Evolutionary conservation across 2,113 vertebrate species (phyloP), one percentile per base, ranked within the genome.

Genomic region (Bettongia penicillata): DNA sequence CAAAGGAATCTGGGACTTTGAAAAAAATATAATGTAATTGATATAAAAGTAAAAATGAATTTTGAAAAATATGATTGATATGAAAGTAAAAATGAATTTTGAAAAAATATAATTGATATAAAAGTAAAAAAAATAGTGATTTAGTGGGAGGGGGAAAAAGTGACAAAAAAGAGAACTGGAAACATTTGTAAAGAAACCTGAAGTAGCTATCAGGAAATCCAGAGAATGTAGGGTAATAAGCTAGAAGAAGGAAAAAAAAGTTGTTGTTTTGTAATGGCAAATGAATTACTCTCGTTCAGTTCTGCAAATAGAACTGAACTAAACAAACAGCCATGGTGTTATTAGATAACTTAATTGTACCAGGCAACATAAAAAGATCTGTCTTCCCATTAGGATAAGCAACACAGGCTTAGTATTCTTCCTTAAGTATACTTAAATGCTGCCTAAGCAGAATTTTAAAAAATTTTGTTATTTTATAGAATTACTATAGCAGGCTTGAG

Each of bases 171-270:
- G n/a, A 84, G 16, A 23, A 84, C 23, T 12, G 68, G 90, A 25
- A 90, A 90, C 51, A 37, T 90, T 93, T 90, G 24, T 90, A 55
- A 95, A 68, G 48, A 89, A 57, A 94, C 92, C 92, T 84, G 37
- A 52, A 91, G 3, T 50, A 9, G 55, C 51, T 96, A 24, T 26
- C 14, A 77, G n/a, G 43, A 91, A 10, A 48, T 14, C 19, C 12
- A 53, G 90, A 43, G 68, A 51, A 93, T 77, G 23, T 4, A 37
- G 51, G 25, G 51, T 51, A 77, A 61, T 77, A 89, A 7, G 2
- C 77, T 53, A 3, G 89, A 68, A 77, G 4, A 24, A 22, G 61
- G 26, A 19, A 6, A 2, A 47, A 90, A 14, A 48, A 28, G 31
- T 90, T n/a, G 7, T 25, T n/a, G 7, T 14, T 26, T 22, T 91